A percentile compares a stretch with the other conserved stretches of the same genome.
These are phyloP conservation scores for Miltochrista miniata DNA, from an alignment of 2,888 invertebrate species.

Conservation along the genomic window DNA sequence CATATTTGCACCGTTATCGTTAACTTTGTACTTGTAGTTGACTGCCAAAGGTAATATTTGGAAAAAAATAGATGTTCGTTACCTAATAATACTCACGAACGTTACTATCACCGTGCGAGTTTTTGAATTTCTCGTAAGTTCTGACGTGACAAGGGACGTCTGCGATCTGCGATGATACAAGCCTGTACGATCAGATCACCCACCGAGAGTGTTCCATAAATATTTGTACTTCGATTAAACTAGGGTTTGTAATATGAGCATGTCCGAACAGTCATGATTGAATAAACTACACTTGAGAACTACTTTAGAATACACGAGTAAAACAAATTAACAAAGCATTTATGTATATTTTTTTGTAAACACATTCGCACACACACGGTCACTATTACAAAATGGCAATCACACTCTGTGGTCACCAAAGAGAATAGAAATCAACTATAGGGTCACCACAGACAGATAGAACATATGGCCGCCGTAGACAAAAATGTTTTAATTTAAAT, in stretches of 20 bases:
- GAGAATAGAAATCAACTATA: too few species aligned
- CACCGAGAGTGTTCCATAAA: too few species aligned
- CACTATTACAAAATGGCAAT: constrained; percentile 9
- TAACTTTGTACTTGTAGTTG: neutral
- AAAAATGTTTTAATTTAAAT: too few species aligned
- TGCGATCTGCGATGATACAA: neutral
- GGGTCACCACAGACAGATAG: neutral
- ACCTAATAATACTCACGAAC: constrained; percentile 22
- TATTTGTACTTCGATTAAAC: neutral
- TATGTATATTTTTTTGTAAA: constrained; percentile 18
- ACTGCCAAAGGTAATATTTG: neutral
- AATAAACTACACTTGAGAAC: neutral
- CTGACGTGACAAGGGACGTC: constrained; percentile 42
- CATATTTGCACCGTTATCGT: neutral
- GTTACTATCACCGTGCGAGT: constrained; percentile 36
- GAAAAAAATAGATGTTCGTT: constrained; percentile 28
- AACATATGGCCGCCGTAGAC: too few species aligned
- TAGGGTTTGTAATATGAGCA: constrained; percentile 12
- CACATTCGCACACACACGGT: constrained; percentile 28
- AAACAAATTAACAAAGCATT: constrained; percentile 26
- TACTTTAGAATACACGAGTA: constrained; percentile 14
- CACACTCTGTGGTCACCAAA: too few species aligned
- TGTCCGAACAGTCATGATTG: constrained; percentile 20
- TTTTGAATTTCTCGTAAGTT: constrained; percentile 49
- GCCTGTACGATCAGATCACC: too few species aligned